Base-by-base conservation (phyloP, 2,113 vertebrate species). In the Alligator mississippiensis region DNA sequence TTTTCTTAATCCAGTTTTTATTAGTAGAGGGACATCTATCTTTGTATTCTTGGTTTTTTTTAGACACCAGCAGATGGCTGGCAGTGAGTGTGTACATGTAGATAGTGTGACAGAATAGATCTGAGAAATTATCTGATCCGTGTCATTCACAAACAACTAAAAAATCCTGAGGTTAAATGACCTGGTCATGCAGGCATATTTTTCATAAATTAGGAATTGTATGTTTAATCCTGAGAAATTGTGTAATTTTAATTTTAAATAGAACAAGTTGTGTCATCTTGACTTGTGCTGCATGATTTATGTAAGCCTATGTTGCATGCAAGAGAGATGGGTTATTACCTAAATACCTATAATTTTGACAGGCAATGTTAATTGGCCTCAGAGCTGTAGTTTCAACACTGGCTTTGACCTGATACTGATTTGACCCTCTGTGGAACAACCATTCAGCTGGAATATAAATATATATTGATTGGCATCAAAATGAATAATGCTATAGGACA, bases 311-410 rank as follows among this genome's bases (percentile, higher is more conserved):
- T 27, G 81, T 30, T 1, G 17, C 25, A 34, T n/a, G 80, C 11
- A 57, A 1, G 2, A 84, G 90, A 89, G 87, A 93, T 62, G 75
- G 77, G 58, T 78, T 93, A 80, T 77, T 92, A 82, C 77, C 80
- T 22, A 95, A 90, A 97, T 79, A 47, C 1, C 64, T 78, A 22
- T 82, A 34, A 87, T 90, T 96, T 82, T 85, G 92, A 77, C 64
- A 90, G 92, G 85, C 87, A 94, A 93, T 75, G 93, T 60, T 81
- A 92, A 95, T 61, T 85, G 88, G 27, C 90, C 89, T 66, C 70
- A 59, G 75, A 93, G 84, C 72, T 59, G 61, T 55, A 75, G 61
- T 93, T 85, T 82, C 76, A 47, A 14, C 19, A 68, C 63, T 76
- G 82, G 24, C 82, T 82, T 88, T 2, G 3, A 83, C n/a, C 80